A percentile compares a stretch with the other conserved stretches of the same genome.
These are phyloP conservation scores for Crax fasciolata DNA, from an alignment of 2,797 vertebrate species.

Conservation along the genomic window DNA sequence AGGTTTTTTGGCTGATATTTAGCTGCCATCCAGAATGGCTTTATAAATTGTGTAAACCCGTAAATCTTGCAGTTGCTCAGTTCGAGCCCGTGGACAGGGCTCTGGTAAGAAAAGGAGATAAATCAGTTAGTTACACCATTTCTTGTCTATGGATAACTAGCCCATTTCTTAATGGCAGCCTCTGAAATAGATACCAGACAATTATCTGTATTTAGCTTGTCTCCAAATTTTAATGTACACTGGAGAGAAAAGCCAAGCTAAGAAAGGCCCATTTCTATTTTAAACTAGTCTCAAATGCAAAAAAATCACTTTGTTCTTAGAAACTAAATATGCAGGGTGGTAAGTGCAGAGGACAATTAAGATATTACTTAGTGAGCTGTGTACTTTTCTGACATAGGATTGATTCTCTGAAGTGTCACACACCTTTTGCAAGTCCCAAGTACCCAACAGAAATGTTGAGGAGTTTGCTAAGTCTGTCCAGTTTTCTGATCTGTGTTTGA, in stretches of 20 bases:
- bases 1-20: neutral
- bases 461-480: neutral
- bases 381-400: neutral
- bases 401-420: neutral
- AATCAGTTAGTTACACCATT: neutral
- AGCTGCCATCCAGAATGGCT: neutral
- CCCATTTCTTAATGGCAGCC: neutral
- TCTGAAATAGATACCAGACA: neutral
- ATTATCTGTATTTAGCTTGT: neutral
- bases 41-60: neutral
- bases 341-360: neutral
- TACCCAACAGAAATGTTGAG: neutral
- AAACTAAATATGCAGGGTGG: neutral
- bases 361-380: neutral
- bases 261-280: neutral
- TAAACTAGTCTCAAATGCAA: neutral
- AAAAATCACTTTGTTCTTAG: neutral
- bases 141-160: neutral
- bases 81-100: neutral
- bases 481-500: neutral
- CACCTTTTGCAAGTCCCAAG: neutral
- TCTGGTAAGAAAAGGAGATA: neutral
- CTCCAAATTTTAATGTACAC: neutral
- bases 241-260: neutral
- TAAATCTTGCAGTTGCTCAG: neutral